Percentiles rank a stretch among this genome's conserved stretches.
These are phyloP conservation scores for Tapirus indicus DNA, from an alignment of 2,797 vertebrate species.

Conservation along the genomic window DNA sequence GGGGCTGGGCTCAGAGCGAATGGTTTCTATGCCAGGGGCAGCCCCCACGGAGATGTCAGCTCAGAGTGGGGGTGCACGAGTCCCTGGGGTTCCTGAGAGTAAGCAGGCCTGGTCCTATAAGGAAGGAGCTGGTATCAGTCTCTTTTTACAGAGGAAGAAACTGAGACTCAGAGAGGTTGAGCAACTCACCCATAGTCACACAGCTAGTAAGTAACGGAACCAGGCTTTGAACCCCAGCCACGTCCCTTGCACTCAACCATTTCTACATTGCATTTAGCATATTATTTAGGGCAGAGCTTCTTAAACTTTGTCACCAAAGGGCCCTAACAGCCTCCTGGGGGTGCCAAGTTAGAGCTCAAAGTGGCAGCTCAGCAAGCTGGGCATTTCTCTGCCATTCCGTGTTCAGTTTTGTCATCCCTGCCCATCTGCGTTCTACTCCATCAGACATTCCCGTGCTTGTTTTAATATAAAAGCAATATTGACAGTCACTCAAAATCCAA, in stretches of 20 bases:
- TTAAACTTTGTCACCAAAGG: background rate
- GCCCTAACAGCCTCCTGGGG: background rate
- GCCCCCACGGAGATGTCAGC: background rate
- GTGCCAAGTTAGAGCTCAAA: conserved; percentile 4
- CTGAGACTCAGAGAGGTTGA: conserved; percentile 14
- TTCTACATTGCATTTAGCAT: background rate
- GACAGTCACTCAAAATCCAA: conserved; percentile 45
- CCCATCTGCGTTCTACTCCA: background rate
- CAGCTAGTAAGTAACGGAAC: background rate
- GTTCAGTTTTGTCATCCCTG: background rate
- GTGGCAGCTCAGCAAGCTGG: background rate
- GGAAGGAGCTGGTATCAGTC: background rate
- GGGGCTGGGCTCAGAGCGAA: background rate
- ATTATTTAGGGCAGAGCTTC: background rate
- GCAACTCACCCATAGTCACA: background rate
- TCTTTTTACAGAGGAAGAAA: conserved; percentile 37
- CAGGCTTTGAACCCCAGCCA: background rate
- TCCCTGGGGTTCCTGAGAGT: background rate
- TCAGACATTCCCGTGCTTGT: background rate
- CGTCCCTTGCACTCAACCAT: background rate
- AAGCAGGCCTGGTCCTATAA: background rate
- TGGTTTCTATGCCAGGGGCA: background rate
- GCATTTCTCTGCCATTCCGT: background rate
- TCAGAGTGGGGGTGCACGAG: background rate
- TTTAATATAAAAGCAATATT: conserved; percentile 10